These are phyloP conservation scores for Apocheima hispidaria DNA, from an alignment of 2,888 invertebrate genomes.

Conservation along the genomic window DNA sequence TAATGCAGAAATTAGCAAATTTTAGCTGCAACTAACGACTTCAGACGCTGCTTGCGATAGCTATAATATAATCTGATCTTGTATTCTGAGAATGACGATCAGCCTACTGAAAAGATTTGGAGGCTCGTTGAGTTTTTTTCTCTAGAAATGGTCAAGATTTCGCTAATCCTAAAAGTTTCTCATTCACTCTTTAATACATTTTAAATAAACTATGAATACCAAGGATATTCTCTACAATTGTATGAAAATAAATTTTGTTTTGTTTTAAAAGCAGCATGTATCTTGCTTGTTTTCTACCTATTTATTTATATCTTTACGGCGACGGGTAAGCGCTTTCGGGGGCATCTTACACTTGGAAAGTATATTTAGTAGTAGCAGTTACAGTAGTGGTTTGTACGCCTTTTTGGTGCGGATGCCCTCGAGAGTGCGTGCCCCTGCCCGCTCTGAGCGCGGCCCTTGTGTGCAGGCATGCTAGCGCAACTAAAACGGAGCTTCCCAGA, in stretches of 20 bases:
- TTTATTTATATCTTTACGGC: conserved; percentile 70
- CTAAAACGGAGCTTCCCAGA: conserved; percentile 96
- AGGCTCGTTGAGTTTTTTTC: not conserved
- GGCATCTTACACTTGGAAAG: conserved; percentile 21
- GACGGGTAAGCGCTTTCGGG: conserved; percentile 62
- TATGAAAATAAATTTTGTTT: conserved; percentile 49
- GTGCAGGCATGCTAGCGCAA: conserved; percentile 95
- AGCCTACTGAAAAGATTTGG: not conserved
- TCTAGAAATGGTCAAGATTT: conserved; percentile 19
- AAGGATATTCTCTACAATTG: conserved; percentile 11
- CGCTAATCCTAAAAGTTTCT: not conserved
- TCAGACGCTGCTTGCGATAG: conserved; percentile 7
- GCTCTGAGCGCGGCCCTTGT: conserved; percentile 86
- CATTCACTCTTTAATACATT: conserved; percentile 7
- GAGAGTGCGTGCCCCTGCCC: conserved; percentile 59
- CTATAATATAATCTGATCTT: not conserved
- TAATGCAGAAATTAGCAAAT: not conserved
- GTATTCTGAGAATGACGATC: not conserved
- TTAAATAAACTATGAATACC: conserved; percentile 11
- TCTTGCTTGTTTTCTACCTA: conserved; percentile 68
- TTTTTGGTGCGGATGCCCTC: conserved; percentile 41
- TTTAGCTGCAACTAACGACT: not conserved
- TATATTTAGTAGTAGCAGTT: not conserved
- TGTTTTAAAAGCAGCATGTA: conserved; percentile 75
- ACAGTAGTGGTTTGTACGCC: not conserved